Percentiles rank a stretch among this genome's conserved stretches.
phyloP scores from a whole-genome alignment of 1,140 invertebrate species.

The Heliconius hermathena region DNA sequence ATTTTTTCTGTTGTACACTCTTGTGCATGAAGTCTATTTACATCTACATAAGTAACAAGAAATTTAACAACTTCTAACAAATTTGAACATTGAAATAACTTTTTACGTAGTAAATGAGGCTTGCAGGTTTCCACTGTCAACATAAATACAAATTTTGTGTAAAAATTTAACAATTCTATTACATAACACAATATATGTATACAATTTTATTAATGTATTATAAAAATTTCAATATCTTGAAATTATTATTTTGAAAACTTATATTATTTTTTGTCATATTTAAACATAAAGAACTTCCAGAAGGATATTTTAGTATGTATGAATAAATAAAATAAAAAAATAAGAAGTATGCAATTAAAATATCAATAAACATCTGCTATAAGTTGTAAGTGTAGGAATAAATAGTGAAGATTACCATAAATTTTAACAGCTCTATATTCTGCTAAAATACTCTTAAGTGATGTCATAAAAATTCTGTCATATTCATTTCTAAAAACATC shows the following conservation, averaged over 20 bases:
- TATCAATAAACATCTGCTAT: neutral
- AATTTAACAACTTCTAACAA: conserved; percentile 67
- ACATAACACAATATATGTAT: neutral
- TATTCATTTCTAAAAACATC: conserved; percentile 73
- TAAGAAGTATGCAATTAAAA: neutral
- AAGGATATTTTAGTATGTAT: no score
- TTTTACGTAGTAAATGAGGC: conserved; percentile 63
- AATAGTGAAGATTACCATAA: conserved; percentile 50
- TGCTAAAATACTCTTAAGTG: conserved; percentile 70
- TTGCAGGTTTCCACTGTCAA: conserved; percentile 76
- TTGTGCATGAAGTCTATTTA: conserved; percentile 55
- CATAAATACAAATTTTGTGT: conserved; percentile 24
- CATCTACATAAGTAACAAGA: conserved; percentile 61
- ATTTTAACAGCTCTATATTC: conserved; percentile 76
- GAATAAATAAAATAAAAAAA: neutral
- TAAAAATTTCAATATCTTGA: neutral
- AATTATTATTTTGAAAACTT: neutral
- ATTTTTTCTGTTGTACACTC: conserved; percentile 46
- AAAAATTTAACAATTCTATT: neutral
- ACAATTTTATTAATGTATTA: no score
- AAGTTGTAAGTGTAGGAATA: neutral
- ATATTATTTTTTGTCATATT: neutral
- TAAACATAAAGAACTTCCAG: neutral
- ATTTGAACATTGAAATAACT: conserved; percentile 66
- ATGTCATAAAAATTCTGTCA: conserved; percentile 77